Conservation (phyloP, 2,113 vertebrate genomes). For the Picathartes gymnocephalus region DNA sequence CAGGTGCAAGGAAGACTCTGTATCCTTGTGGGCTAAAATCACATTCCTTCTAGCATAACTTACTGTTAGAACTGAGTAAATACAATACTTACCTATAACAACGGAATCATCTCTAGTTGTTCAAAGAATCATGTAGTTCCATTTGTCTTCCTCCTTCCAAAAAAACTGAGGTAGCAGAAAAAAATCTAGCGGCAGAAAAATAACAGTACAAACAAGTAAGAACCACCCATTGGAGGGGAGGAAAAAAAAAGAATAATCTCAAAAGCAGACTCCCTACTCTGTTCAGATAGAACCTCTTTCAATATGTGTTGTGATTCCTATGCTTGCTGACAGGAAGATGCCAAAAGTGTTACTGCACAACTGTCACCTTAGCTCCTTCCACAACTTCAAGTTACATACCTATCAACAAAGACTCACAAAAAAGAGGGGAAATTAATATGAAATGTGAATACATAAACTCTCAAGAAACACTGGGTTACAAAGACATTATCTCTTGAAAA, state of each 20-base stretch:
- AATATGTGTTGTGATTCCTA: neutral
- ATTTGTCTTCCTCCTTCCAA: constrained; percentile 5
- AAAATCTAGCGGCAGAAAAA: constrained; percentile 11
- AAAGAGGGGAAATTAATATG: neutral
- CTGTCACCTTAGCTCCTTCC: neutral
- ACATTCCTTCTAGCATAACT: neutral
- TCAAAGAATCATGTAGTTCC: neutral
- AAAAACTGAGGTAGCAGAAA: neutral
- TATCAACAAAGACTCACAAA: neutral
- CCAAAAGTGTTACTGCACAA: neutral
- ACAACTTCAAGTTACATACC: neutral
- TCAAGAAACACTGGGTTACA: neutral
- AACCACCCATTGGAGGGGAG: neutral
- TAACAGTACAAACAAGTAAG: neutral
- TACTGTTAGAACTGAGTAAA: neutral
- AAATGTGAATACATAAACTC: neutral
- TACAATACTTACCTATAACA: constrained; percentile 7
- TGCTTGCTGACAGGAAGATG: neutral
- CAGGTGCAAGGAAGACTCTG: neutral
- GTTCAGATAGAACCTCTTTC: neutral
- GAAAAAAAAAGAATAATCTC: neutral
- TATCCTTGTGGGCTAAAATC: neutral
- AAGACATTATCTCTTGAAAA: neutral
- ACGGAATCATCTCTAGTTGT: neutral
- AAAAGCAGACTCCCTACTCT: neutral